Evolutionary conservation across 2,797 vertebrate genomes (phyloP).

Genomic region (Lindbergichthys nudifrons): DNA sequence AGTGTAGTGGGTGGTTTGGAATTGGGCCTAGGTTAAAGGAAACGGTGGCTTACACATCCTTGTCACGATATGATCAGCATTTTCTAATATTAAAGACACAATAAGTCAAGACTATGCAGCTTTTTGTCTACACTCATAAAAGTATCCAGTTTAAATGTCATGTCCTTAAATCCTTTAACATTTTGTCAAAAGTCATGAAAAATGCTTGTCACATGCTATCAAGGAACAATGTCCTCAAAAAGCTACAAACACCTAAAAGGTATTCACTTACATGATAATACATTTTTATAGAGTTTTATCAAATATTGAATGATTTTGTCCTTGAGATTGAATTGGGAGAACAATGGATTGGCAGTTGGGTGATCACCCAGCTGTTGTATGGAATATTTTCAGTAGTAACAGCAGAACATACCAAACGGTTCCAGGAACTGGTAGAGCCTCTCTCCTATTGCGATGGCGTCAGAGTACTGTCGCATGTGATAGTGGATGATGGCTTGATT

Average conservation of each 20-base stretch:
- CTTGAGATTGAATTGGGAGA: background rate
- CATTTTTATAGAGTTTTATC: background rate
- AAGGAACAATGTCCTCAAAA: background rate
- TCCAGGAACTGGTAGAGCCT: constrained; percentile 98
- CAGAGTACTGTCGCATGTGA: constrained; percentile 94
- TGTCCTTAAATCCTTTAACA: no score
- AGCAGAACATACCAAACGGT: constrained; percentile 91
- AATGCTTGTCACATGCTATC: background rate
- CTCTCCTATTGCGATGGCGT: constrained; percentile 95
- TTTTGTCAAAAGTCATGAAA: background rate
- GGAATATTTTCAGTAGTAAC: background rate
- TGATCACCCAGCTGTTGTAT: background rate
- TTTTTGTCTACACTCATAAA: background rate
- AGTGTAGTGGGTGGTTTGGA: no score
- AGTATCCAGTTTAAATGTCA: no score
- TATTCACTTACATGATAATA: background rate
- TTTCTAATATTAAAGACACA: background rate
- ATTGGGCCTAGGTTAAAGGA: no score
- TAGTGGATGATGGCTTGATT: constrained; percentile 97
- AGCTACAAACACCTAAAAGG: background rate
- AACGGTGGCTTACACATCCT: background rate
- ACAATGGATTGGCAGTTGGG: background rate
- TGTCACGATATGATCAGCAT: background rate
- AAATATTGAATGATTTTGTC: background rate
- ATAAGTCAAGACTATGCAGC: background rate